phyloP scores from a whole-genome alignment of 2,113 vertebrate species.

The Smithornis capensis region DNA sequence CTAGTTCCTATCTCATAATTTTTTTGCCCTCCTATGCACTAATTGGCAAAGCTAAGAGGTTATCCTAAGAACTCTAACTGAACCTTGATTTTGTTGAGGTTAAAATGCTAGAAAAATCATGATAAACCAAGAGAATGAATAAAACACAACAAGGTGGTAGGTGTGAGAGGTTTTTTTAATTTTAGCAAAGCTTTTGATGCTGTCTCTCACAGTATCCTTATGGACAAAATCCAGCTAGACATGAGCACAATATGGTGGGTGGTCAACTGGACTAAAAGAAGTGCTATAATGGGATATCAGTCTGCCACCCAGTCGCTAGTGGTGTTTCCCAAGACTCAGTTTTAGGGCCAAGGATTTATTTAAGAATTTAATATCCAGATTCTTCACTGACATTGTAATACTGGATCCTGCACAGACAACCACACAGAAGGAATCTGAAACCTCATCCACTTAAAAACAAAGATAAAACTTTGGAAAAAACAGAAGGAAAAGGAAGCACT shows the following conservation, averaged over 20 bases:
- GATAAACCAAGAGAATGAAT: not conserved
- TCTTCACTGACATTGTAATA: not conserved
- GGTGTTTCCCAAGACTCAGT: not conserved
- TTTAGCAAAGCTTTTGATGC: not conserved
- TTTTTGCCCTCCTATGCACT: not conserved
- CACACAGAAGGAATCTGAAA: not conserved
- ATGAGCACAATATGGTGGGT: not conserved
- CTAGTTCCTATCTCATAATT: constrained; percentile 17
- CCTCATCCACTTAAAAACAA: not conserved
- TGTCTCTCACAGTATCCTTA: not conserved
- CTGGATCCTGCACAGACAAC: not conserved
- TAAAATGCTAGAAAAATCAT: not conserved
- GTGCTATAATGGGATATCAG: not conserved
- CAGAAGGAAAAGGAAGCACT: not conserved
- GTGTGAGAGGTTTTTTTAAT: not conserved
- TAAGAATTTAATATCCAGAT: not conserved
- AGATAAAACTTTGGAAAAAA: not conserved
- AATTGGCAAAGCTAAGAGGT: constrained; percentile 12
- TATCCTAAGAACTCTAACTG: not conserved
- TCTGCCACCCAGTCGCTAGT: not conserved
- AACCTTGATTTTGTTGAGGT: not conserved
- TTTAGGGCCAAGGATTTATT: not conserved
- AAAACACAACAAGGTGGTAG: not conserved
- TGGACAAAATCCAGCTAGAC: not conserved
- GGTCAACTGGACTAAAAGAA: not conserved